Evolutionary conservation across 2,888 invertebrate species (phyloP), one percentile per base, ranked within the genome.

Genomic region (Microplitis manilae): DNA sequence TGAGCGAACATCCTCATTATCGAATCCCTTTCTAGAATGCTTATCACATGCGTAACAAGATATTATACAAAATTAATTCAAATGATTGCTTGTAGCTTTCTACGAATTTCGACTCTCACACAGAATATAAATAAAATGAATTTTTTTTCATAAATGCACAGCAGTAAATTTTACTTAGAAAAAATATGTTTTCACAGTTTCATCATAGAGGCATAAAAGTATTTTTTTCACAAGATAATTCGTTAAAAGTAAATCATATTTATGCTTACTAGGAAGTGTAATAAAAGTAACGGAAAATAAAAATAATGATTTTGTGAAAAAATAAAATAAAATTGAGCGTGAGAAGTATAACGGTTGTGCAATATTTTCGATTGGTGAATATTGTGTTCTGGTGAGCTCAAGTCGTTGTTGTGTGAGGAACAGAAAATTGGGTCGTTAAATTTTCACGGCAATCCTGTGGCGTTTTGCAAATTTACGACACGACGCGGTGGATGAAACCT

Each of bases 391-490:
- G 50, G 13, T 50, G 8, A 13, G 8, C 8, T 50, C 13, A 13
- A 50, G 50, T 13, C 13, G 50, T 2, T 4, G 13, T 50, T 50
- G 50, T 50, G 50, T 13, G 50, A 41, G 20, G 13, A 59, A 30
- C 38, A 17, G 8, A 64, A 72, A 72, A 72, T 39, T 40, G 62
- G 7, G 13, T 40, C 76, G 72, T 76, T 76, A 76, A 72, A 76
- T 76, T 76, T 76, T 72, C 76, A 76, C 70, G 59, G 72, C 68
- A 76, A 76, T 76, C 61, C 62, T n/a, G 61, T 30, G 60, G 9
- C 60, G 60, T 60, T 68, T 73, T 41, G 30, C 61, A 6, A 60
- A 67, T 72, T 17, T 73, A 61, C 72, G n/a, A 40, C 13, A 13
- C 13, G 50, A 2, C 13, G 30, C n/a, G 68, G 70, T 71, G 20